Conservation (phyloP, 2,113 vertebrate genomes). For the Carettochelys insculpta region DNA sequence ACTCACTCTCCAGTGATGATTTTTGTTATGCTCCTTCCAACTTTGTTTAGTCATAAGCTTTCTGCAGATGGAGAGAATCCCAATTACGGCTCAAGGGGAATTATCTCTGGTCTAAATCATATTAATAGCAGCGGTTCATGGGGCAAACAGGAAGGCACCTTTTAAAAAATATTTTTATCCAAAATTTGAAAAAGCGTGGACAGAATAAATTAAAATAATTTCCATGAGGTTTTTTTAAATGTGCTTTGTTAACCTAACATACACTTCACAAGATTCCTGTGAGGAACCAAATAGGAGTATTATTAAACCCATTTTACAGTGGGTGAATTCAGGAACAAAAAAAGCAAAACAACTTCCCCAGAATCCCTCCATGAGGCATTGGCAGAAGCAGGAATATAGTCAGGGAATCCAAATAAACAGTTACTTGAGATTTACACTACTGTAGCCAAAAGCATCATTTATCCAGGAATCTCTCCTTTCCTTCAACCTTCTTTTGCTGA, state of each 20-base stretch:
- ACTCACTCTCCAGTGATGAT: neutral
- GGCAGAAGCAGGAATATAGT: neutral
- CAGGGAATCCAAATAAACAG: neutral
- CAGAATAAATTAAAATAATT: neutral
- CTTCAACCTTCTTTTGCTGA: neutral
- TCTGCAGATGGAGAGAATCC: neutral
- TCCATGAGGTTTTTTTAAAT: neutral
- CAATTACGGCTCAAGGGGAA: neutral
- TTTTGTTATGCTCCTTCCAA: neutral
- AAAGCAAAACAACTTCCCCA: neutral
- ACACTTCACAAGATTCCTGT: neutral
- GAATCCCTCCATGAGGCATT: neutral
- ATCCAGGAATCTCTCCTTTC: neutral
- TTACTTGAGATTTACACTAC: neutral
- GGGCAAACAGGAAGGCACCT: too few species aligned
- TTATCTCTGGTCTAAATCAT: neutral
- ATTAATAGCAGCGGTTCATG: neutral
- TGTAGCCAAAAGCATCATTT: rapidly evolving
- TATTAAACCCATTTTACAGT: neutral
- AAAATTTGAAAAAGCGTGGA: neutral
- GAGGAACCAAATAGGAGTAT: neutral
- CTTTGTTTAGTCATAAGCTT: neutral
- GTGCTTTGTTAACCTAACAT: neutral
- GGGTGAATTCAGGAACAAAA: neutral
- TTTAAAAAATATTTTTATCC: neutral